Conservation (phyloP, 2,888 invertebrate genomes). For the Quadroppia sp. region DNA sequence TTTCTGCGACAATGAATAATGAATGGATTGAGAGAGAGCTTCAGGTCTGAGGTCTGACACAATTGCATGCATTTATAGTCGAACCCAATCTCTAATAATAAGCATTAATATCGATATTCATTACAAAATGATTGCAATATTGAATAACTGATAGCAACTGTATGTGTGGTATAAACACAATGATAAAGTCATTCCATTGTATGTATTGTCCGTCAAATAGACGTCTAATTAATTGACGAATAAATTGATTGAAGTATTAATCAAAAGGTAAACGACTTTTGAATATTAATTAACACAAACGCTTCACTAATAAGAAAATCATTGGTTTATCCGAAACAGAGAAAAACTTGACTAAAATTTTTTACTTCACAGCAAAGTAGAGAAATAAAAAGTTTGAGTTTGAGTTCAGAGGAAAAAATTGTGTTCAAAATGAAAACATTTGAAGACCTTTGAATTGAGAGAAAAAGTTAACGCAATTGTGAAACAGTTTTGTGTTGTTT, state of each 20-base stretch:
- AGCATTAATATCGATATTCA: background rate
- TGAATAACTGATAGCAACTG: too few species aligned
- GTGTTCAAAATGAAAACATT: background rate
- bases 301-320: background rate
- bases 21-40: slow-evolving; percentile 20
- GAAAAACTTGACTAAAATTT: background rate
- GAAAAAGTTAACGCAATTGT: background rate
- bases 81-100: slow-evolving; percentile 3
- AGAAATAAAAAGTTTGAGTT: background rate
- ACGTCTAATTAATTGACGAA: background rate
- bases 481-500: too few species aligned
- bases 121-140: too few species aligned
- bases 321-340: background rate
- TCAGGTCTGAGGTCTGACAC: slow-evolving; percentile 31
- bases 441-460: background rate
- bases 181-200: background rate
- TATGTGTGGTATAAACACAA: too few species aligned
- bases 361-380: too few species aligned
- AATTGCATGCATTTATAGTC: slow-evolving; percentile 25
- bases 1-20: slow-evolving; percentile 32
- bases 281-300: background rate
- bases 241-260: slow-evolving; percentile 1
- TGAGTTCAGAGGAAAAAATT: background rate
- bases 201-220: slow-evolving; percentile 1
- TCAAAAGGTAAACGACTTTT: slow-evolving; percentile 20